phyloP scores from a whole-genome alignment of 2,113 vertebrate genomes.

The Tachysurus fulvidraco region DNA sequence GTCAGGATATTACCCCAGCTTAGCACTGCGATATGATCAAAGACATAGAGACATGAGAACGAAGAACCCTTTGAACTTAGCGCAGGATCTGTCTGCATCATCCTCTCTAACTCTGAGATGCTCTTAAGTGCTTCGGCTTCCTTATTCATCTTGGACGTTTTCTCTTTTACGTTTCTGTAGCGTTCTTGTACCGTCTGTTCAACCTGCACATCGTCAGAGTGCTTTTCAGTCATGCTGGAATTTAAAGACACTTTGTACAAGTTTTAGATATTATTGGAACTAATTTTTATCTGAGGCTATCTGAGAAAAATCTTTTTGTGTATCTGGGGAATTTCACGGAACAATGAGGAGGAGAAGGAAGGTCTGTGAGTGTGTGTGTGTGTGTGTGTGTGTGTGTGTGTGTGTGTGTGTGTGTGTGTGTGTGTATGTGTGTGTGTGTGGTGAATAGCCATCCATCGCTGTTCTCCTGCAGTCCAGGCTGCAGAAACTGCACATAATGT shows the following conservation, averaged over 20 bases:
- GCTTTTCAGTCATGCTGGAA: neutral
- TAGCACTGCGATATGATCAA: slow-evolving; percentile 64
- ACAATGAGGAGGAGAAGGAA: slow-evolving; percentile 33
- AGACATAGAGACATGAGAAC: slow-evolving; percentile 61
- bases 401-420: slow-evolving; percentile 13
- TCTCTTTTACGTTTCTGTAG: slow-evolving; percentile 35
- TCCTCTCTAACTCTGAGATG: slow-evolving; percentile 44
- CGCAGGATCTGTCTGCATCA: slow-evolving; percentile 63
- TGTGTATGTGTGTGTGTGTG: neutral
- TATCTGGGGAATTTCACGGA: slow-evolving; percentile 54
- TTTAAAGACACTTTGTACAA: slow-evolving; percentile 32
- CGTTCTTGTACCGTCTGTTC: slow-evolving; percentile 51
- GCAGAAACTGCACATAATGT: slow-evolving; percentile 3
- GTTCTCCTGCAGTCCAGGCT: neutral
- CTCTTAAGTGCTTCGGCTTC: slow-evolving; percentile 47
- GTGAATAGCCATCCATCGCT: neutral
- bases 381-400: slow-evolving; percentile 4
- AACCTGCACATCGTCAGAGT: slow-evolving; percentile 24
- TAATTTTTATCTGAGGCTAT: slow-evolving; percentile 56
- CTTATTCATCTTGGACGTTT: slow-evolving; percentile 35
- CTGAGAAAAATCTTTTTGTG: slow-evolving; percentile 34
- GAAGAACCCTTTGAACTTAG: slow-evolving; percentile 57
- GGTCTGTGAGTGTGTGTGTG: slow-evolving; percentile 18
- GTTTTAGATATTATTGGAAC: slow-evolving; percentile 41
- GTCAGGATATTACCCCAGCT: slow-evolving; percentile 60